Conservation (phyloP, 2,888 invertebrate species). For the Drosophila acutilabella region DNA sequence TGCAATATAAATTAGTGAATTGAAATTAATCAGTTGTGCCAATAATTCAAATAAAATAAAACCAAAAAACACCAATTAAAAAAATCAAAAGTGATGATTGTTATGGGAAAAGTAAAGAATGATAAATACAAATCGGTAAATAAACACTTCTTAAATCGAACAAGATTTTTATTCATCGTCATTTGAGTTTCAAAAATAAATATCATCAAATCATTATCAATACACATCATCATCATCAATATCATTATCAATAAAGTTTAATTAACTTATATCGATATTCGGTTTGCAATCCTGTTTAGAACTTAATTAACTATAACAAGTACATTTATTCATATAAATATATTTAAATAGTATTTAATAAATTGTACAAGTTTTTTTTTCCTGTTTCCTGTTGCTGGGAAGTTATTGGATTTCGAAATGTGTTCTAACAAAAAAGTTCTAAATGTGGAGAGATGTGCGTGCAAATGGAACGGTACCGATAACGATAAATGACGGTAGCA, state of each 20-base stretch:
- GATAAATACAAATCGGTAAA: constrained; percentile 30
- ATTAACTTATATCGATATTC: constrained; percentile 21
- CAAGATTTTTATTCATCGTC: constrained; percentile 43
- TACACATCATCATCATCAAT: constrained; percentile 10
- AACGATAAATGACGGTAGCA: constrained; percentile 49
- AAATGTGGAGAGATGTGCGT: constrained; percentile 45
- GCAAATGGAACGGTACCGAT: constrained; percentile 56
- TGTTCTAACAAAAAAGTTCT: constrained; percentile 21
- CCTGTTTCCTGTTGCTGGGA: constrained; percentile 6
- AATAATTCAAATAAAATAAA: constrained; percentile 20
- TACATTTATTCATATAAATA: constrained; percentile 18
- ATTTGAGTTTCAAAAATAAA: constrained; percentile 27
- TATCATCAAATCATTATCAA: constrained; percentile 17
- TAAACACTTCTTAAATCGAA: constrained; percentile 53
- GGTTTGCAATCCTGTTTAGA: constrained; percentile 22
- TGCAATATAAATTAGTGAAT: constrained; percentile 49
- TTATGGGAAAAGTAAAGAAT: neutral
- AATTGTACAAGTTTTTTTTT: neutral
- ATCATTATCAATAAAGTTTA: constrained; percentile 22
- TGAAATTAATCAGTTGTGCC: constrained; percentile 37
- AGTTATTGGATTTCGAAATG: constrained; percentile 12
- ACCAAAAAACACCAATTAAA: constrained; percentile 2
- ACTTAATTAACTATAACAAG: constrained; percentile 39
- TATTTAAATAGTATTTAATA: neutral
- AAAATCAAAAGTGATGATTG: constrained; percentile 3